Evolutionary conservation across 2,888 invertebrate species (phyloP).

Genomic region (Suillia variegata): DNA sequence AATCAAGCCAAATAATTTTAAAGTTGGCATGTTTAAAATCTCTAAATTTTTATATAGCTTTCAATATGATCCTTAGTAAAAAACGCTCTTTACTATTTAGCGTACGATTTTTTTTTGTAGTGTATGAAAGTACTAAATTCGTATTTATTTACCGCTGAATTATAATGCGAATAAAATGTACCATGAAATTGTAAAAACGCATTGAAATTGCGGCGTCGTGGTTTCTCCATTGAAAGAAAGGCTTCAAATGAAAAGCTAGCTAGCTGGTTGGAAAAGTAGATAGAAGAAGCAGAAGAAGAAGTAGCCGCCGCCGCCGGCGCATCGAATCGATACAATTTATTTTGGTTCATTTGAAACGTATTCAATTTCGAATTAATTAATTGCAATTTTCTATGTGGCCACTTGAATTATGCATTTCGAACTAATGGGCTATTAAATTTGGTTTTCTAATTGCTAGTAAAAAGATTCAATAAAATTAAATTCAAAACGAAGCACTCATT

Average conservation of each 20-base stretch:
- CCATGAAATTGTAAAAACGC: constrained; percentile 27
- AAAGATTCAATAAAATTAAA: too few species aligned
- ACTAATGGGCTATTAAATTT: constrained; percentile 53
- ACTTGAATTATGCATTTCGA: constrained; percentile 37
- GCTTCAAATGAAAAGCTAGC: constrained; percentile 2
- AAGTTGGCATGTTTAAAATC: too few species aligned
- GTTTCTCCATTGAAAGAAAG: not conserved
- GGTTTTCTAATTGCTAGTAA: too few species aligned
- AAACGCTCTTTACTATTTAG: too few species aligned
- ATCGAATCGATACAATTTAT: constrained; percentile 16
- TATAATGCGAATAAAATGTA: constrained; percentile 6
- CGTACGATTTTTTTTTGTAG: too few species aligned
- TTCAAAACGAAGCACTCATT: too few species aligned
- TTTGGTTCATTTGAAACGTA: constrained; percentile 25
- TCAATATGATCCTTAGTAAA: too few species aligned
- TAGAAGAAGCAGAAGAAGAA: too few species aligned
- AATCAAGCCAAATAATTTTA: too few species aligned
- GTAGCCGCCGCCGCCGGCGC: too few species aligned
- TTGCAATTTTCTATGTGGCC: constrained; percentile 42
- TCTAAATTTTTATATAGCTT: too few species aligned
- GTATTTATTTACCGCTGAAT: not conserved
- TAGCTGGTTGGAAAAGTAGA: constrained; percentile 5
- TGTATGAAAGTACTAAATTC: not conserved
- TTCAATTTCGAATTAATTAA: constrained; percentile 46
- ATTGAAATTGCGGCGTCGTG: not conserved